A percentile compares a stretch with the other conserved stretches of the same genome.
These are phyloP conservation scores for Meiosimyza decipiens DNA, from an alignment of 2,888 invertebrate species.

Conservation along the genomic window DNA sequence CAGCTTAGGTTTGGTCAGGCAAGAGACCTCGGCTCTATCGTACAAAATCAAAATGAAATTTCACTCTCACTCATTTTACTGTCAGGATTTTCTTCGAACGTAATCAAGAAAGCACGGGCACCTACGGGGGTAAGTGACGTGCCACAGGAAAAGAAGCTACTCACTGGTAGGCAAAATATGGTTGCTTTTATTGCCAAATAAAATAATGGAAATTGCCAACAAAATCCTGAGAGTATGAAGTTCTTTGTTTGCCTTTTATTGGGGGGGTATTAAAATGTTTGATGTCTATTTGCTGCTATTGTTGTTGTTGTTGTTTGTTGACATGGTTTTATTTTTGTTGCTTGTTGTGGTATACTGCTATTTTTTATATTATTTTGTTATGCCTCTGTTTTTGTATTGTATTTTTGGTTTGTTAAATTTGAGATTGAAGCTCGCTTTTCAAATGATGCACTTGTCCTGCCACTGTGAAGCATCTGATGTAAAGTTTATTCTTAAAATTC, in stretches of 20 bases:
- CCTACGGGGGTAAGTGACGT: too few relatives aligned
- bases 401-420: too few relatives aligned
- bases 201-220: conserved; percentile 65
- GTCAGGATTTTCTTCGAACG: not conserved
- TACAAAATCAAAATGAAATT: conserved; percentile 13
- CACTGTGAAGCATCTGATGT: too few relatives aligned
- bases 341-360: too few relatives aligned
- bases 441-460: too few relatives aligned
- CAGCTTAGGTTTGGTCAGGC: not conserved
- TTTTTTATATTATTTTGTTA: too few relatives aligned
- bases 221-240: conserved; percentile 51
- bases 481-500: too few relatives aligned
- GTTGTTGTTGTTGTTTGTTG: too few relatives aligned
- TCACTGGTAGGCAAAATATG: conserved; percentile 46
- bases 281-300: conserved; percentile 49
- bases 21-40: not conserved
- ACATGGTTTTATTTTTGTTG: too few relatives aligned
- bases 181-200: conserved; percentile 64
- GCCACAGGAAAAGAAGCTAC: not conserved
- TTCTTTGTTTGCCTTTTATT: conserved; percentile 63
- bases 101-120: too few relatives aligned
- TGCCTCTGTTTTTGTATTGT: too few relatives aligned
- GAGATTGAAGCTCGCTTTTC: too few relatives aligned
- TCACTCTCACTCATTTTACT: conserved; percentile 14
- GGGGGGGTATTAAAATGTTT: conserved; percentile 61